Base-by-base conservation (phyloP, 2,888 invertebrate genomes). In the Rugalucina vietnamica region DNA sequence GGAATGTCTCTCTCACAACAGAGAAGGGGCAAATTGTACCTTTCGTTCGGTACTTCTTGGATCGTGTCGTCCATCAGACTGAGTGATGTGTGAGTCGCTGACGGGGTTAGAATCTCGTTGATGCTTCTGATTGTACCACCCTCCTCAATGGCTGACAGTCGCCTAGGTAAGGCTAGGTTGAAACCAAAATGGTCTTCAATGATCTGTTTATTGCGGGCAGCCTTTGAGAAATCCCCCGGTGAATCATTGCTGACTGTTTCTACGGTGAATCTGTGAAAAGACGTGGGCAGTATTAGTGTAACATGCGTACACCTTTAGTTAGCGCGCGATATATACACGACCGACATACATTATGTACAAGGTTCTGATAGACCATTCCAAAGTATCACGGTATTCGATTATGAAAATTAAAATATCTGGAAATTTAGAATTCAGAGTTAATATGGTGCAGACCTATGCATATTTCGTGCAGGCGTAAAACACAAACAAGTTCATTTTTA, bases 101-200 rank as follows among this genome's bases (percentile, higher is more conserved):
- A 65, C 18, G 65, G 34, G 2, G 65, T 65, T 10, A 65, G 27
- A 27, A 72, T 8, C 36, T 72, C 92, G 29, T 89, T 87, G 37
- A 93, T 77, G 65, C 93, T 93, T 39, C 90, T 91, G 24, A 93
- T 89, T 0, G 93, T 92, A 75, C 88, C 88, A 0, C 91, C 92
- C 79, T 93, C 93, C 72, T 93, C 93, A 50, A 93, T 92, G 34
- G 91, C 91, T 0, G 93, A 93, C 70, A 93, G 76, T 21, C 90
- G 84, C 0, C 92, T 91, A 5, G 92, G 89, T 49, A 49, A 39
- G 18, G 72, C 2, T 43, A 50, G 18, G 76, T 88, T 83, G 2
- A 78, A 75, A 10, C 79, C 76, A n/a, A 88, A 88, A n/a, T 89
- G 87, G 29, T 90, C 89, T 21, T 92, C 90, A 8, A 91, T 76